These are phyloP conservation scores for Callocephalon fimbriatum DNA, from an alignment of 2,113 vertebrate species.

Conservation along the genomic window DNA sequence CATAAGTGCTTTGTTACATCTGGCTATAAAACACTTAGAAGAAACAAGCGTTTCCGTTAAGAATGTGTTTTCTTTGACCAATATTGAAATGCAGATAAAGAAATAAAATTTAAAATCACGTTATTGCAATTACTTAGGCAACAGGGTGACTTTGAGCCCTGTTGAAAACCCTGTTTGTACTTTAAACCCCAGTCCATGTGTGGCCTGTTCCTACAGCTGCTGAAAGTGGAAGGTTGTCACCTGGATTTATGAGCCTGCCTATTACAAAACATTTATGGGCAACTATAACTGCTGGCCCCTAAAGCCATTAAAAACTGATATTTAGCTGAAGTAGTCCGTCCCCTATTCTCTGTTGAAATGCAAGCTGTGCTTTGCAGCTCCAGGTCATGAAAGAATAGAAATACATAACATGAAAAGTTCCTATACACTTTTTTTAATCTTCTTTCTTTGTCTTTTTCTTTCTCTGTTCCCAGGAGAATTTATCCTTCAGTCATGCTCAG, in stretches of 20 bases:
- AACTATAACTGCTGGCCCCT: conserved; percentile 8
- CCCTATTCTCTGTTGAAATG: conserved; percentile 20
- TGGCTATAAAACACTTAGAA: not conserved
- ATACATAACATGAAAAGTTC: conserved; percentile 50
- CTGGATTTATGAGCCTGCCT: conserved; percentile 39
- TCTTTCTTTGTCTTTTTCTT: not conserved
- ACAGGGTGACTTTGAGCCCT: not conserved
- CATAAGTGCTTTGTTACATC: not conserved
- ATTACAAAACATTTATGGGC: conserved; percentile 42
- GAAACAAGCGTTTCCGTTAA: not conserved
- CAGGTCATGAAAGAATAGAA: conserved; percentile 56
- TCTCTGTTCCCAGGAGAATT: conserved; percentile 14
- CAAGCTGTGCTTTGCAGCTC: conserved; percentile 35
- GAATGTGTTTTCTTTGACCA: not conserved
- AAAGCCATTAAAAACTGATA: conserved; percentile 47
- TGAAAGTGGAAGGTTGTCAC: not conserved
- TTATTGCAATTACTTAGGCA: not conserved
- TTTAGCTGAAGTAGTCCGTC: conserved; percentile 47
- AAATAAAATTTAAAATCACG: not conserved
- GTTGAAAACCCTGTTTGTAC: not conserved
- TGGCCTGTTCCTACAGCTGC: not conserved
- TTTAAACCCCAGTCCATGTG: not conserved
- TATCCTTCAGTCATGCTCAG: conserved; percentile 54
- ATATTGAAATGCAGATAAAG: not conserved
- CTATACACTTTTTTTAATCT: not conserved